Conservation (phyloP, 2,888 invertebrate genomes). For the Apotomis capreana region DNA sequence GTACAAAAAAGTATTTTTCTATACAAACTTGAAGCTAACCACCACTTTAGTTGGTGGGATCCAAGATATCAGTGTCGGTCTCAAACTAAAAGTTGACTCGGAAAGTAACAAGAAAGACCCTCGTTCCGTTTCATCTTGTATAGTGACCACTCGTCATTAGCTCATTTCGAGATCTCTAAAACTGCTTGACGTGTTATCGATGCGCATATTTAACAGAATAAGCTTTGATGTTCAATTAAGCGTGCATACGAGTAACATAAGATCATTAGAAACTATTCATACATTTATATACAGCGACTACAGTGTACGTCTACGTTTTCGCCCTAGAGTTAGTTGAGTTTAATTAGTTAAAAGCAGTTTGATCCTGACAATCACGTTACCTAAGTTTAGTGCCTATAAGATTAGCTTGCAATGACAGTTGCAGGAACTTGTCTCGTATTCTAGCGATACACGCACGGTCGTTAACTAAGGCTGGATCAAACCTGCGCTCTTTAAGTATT, state of each 20-base stretch:
- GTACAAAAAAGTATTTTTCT: no score
- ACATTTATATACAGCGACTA: not conserved
- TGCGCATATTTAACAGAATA: no score
- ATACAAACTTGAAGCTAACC: no score
- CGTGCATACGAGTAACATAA: no score
- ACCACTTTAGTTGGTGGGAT: no score
- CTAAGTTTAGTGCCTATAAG: conserved; percentile 18
- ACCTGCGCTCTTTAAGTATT: not conserved
- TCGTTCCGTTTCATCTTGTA: no score
- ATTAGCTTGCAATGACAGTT: conserved; percentile 28
- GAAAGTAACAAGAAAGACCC: no score
- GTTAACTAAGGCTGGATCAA: conserved; percentile 12
- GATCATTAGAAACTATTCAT: not conserved
- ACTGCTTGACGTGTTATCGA: no score
- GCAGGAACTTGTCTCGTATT: conserved; percentile 1
- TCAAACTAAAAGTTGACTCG: no score
- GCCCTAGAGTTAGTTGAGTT: conserved; percentile 15
- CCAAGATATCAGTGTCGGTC: no score
- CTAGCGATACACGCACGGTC: not conserved
- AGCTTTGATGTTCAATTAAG: not conserved
- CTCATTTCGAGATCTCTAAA: no score
- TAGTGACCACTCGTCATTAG: no score
- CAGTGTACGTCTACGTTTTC: not conserved
- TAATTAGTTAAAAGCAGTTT: conserved; percentile 28
- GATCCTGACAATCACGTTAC: conserved; percentile 25